Percentiles rank a stretch among this genome's conserved stretches.
These are phyloP conservation scores for Neoarius graeffei DNA, from an alignment of 2,113 vertebrate genomes.

Conservation along the genomic window DNA sequence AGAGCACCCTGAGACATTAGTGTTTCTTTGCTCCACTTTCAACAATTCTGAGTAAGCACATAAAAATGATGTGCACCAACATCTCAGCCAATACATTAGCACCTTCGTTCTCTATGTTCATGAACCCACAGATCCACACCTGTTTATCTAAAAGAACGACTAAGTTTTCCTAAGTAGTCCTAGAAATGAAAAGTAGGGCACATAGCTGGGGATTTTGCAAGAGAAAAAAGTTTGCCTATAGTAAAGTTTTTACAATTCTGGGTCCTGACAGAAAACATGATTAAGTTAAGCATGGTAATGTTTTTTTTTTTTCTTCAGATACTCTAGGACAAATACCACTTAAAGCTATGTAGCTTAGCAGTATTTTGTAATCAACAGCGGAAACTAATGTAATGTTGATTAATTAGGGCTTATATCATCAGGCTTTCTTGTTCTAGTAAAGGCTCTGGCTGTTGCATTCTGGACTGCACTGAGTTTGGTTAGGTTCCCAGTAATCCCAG, in stretches of 20 bases:
- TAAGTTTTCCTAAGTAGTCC: background rate
- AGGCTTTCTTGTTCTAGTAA: background rate
- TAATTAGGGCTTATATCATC: background rate
- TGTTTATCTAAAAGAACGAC: background rate
- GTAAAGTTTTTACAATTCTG: background rate
- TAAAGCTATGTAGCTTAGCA: background rate
- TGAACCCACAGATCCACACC: background rate
- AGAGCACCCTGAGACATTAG: background rate
- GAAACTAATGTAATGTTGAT: background rate
- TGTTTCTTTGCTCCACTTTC: background rate
- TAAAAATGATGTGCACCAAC: background rate
- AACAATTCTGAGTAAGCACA: background rate
- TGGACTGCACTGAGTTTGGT: background rate
- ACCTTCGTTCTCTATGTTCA: background rate
- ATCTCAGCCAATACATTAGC: background rate
- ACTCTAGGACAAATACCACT: background rate
- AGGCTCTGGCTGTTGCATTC: background rate
- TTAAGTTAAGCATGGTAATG: background rate
- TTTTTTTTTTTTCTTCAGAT: background rate
- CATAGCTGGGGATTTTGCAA: background rate
- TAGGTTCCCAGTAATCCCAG: background rate
- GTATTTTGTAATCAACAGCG: background rate
- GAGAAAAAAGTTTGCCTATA: background rate
- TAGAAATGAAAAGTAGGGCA: constrained; percentile 21
- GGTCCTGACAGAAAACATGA: constrained; percentile 1